phyloP scores from a whole-genome alignment of 2,797 vertebrate genomes.

The Nothura maculosa region DNA sequence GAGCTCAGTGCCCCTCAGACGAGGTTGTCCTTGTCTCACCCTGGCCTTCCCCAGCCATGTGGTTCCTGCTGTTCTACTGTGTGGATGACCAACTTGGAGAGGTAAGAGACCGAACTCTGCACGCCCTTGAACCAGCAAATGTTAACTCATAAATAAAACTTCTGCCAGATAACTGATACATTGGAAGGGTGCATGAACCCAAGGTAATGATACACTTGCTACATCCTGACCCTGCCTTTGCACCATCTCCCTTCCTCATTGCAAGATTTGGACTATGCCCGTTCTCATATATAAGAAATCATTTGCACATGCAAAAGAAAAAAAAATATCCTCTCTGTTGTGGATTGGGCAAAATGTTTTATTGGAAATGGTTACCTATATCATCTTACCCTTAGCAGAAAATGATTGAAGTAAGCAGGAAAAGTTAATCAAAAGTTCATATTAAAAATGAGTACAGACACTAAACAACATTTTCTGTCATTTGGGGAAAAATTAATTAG shows the following conservation, averaged over 20 bases:
- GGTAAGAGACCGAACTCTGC: rapidly evolving
- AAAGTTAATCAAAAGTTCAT: not conserved
- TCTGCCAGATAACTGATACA: rapidly evolving
- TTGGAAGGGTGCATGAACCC: not conserved
- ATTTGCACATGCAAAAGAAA: not conserved
- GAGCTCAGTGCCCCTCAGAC: not conserved
- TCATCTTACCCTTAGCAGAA: not conserved
- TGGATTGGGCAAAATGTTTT: not conserved
- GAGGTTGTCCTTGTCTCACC: not conserved
- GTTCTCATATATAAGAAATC: too few species aligned
- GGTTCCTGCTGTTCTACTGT: not conserved
- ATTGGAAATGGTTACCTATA: not conserved
- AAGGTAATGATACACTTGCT: not conserved
- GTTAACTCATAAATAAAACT: not conserved
- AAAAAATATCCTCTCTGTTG: not conserved
- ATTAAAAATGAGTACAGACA: not conserved
- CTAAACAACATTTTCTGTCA: not conserved
- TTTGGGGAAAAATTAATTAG: not conserved
- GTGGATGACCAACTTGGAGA: not conserved
- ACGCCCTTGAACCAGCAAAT: not conserved
- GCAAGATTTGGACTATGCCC: not conserved
- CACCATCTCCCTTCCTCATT: not conserved
- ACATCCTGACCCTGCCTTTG: not conserved
- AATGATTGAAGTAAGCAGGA: not conserved
- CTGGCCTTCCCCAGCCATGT: not conserved